Evolutionary conservation across 2,113 vertebrate species (phyloP).

Genomic region (Turnix velox): DNA sequence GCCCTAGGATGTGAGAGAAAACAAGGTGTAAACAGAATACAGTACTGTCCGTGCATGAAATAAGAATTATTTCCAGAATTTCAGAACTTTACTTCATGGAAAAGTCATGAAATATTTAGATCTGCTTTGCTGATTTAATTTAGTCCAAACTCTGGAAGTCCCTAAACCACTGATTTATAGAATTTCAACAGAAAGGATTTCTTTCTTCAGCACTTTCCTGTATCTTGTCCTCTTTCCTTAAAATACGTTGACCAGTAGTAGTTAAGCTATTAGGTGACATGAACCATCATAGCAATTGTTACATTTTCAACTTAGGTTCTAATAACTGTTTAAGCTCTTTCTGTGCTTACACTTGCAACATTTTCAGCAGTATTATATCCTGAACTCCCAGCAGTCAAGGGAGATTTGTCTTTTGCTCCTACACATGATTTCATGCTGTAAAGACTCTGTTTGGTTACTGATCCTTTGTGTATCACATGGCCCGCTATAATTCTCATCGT

Average conservation of each 20-base stretch:
- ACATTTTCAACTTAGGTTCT: not conserved
- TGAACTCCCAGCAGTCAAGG: not conserved
- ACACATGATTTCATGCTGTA: not conserved
- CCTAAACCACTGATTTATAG: not conserved
- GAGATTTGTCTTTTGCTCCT: not conserved
- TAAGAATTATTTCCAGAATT: not conserved
- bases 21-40: not conserved
- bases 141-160: not conserved
- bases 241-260: not conserved
- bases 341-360: not conserved
- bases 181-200: not conserved
- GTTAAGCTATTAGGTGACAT: not conserved
- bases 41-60: not conserved
- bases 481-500: slow-evolving; percentile 10
- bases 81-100: not conserved
- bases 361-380: not conserved
- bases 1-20: not conserved
- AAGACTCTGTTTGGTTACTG: slow-evolving; percentile 21
- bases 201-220: not conserved
- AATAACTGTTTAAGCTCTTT: not conserved
- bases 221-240: not conserved
- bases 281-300: not conserved
- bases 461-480: slow-evolving; percentile 9
- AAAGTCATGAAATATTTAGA: not conserved
- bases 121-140: not conserved